phyloP scores from a whole-genome alignment of 1,140 invertebrate genomes.

The Aleiodes sp. region DNA sequence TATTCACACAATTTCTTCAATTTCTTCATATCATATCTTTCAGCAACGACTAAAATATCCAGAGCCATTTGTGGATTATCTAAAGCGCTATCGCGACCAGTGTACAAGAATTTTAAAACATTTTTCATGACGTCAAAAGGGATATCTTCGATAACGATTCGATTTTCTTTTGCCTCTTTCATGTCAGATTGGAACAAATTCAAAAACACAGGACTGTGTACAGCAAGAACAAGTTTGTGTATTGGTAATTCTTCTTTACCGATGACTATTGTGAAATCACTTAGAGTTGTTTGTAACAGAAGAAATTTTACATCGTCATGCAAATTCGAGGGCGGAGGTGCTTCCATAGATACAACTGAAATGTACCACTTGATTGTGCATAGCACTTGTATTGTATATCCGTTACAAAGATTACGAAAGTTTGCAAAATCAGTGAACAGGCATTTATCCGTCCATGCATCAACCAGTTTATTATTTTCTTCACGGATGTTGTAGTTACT shows the following conservation, averaged over 20 bases:
- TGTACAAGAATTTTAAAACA: conserved; percentile 52
- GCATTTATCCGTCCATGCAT: too few relatives aligned
- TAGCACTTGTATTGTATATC: too few relatives aligned
- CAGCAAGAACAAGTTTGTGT: conserved; percentile 75
- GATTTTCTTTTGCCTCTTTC: conserved; percentile 37
- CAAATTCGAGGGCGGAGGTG: too few relatives aligned
- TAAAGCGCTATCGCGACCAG: conserved; percentile 24
- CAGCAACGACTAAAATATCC: not conserved
- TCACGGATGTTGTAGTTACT: too few relatives aligned
- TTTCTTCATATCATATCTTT: not conserved
- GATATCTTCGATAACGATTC: conserved; percentile 55
- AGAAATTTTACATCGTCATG: not conserved
- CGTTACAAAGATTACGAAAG: too few relatives aligned
- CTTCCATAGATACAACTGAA: too few relatives aligned
- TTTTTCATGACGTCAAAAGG: conserved; percentile 49
- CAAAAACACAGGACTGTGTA: conserved; percentile 80
- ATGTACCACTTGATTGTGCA: too few relatives aligned
- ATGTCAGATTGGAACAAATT: conserved; percentile 74
- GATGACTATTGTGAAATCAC: conserved; percentile 68
- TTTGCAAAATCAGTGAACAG: too few relatives aligned
- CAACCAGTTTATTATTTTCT: too few relatives aligned
- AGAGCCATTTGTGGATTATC: not conserved
- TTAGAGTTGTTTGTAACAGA: not conserved
- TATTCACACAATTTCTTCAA: not conserved
- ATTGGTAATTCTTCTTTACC: conserved; percentile 67